These are phyloP conservation scores for Rotaria sp. DNA, from an alignment of 2,888 invertebrate species.

Conservation along the genomic window DNA sequence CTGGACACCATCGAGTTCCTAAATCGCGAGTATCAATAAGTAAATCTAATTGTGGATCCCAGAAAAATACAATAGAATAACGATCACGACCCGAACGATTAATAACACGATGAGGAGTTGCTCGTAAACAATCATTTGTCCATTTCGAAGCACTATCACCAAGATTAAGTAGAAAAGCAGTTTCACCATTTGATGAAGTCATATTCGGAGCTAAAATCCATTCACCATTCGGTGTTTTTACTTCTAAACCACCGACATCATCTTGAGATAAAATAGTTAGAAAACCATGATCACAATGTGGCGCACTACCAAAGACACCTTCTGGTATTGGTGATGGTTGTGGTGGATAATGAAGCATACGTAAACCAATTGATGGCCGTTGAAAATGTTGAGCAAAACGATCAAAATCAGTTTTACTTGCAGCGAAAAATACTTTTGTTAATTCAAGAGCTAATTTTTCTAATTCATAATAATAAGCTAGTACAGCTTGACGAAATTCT, in stretches of 20 bases:
- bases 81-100: background rate
- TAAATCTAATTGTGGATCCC: conserved; percentile 27
- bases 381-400: background rate
- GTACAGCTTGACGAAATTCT: background rate
- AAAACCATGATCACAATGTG: conserved; percentile 36
- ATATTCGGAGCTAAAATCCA: conserved; percentile 36
- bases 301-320: conserved; percentile 11
- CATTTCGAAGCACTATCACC: conserved; percentile 34
- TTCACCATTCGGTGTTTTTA: background rate
- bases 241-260: conserved; percentile 27
- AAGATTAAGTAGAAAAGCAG: conserved; percentile 33
- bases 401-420: background rate
- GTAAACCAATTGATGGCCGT: background rate
- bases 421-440: background rate
- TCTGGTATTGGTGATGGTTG: background rate
- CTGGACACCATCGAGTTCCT: background rate
- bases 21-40: background rate
- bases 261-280: conserved; percentile 36
- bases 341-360: conserved; percentile 5
- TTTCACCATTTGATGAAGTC: background rate
- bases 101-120: conserved; percentile 35
- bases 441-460: background rate
- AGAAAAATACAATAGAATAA: conserved; percentile 34
- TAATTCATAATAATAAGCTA: background rate
- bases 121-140: conserved; percentile 30